Base-by-base conservation (phyloP, 2,113 vertebrate genomes). In the Genyomyrus donnyi region DNA sequence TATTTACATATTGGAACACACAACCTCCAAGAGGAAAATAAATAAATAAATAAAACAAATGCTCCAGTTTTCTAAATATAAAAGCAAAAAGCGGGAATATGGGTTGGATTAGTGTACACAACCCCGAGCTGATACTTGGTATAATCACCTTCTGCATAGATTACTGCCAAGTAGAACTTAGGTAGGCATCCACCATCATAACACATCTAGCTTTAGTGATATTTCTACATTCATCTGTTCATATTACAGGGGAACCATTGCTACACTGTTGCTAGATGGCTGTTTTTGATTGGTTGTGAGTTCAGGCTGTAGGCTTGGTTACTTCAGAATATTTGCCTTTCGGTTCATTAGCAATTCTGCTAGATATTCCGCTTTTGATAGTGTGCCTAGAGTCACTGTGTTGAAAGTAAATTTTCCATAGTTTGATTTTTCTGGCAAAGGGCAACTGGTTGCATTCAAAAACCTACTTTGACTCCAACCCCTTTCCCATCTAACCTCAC, bases 1-100 rank as follows among this genome's bases (percentile, higher is more conserved):
- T 80, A 80, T 80, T 80, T 80, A 80, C 35, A 80, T 80, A 80
- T 42, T 80, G 74, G 74, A 80, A 80, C 74, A 80, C 74, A 80
- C 35, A 80, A 19, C 35, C 74, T 42, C 31, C 74, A 80, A 39
- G 74, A 80, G 31, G 17, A 21, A 80, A 70, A 31, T 0, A 31
- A 70, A 66, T 62, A 66, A 70, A 70, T 27, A 70, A 70, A 70
- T 31, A 70, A 70, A 80, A 42, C 74, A 80, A 80, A 80, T 80
- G 74, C 74, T 80, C 74, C 13, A 80, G 74, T 80, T 80, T 80
- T 80, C 74, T 80, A 80, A 39, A 80, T 80, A 80, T 80, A 80
- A 80, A 80, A 80, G 35, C 74, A 39, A 80, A 80, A 80, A 80
- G 74, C 15, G 7, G 35, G 74, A 39, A 80, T 42, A 80, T 80